A percentile compares a stretch with the other conserved stretches of the same genome.
These are phyloP conservation scores for Heliconius erato DNA, from an alignment of 2,888 invertebrate genomes.

Conservation along the genomic window DNA sequence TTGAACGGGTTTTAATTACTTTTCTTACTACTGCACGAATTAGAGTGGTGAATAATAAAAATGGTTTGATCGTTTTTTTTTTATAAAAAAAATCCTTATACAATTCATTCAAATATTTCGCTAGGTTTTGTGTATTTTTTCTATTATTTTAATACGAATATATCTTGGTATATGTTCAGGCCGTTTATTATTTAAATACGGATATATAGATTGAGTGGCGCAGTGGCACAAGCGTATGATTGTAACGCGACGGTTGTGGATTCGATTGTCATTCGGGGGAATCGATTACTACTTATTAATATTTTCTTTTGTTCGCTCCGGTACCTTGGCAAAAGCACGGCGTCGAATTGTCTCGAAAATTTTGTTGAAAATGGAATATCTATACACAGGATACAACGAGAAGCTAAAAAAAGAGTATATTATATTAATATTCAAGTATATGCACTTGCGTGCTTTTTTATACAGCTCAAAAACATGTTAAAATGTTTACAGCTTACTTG, in stretches of 20 bases:
- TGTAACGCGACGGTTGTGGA: neutral
- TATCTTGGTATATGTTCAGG: too few species aligned
- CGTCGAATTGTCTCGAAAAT: too few species aligned
- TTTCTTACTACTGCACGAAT: slow-evolving; percentile 19
- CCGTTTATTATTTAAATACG: neutral
- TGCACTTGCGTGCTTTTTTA: too few species aligned
- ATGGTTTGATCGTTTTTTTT: slow-evolving; percentile 4
- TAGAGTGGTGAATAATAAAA: slow-evolving; percentile 26
- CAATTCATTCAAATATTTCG: neutral
- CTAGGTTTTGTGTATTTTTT: neutral
- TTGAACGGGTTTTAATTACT: slow-evolving; percentile 23
- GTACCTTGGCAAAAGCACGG: too few species aligned
- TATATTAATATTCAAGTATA: too few species aligned
- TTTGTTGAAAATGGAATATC: too few species aligned
- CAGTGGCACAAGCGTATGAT: neutral
- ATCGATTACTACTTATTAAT: too few species aligned
- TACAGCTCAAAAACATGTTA: too few species aligned
- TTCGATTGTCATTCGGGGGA: neutral
- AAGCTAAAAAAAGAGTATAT: too few species aligned
- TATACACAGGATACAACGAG: too few species aligned
- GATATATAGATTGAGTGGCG: neutral
- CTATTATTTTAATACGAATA: neutral
- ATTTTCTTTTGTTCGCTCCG: too few species aligned
- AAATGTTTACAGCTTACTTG: neutral
- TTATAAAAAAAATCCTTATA: slow-evolving; percentile 10